Evolutionary conservation across 2,888 invertebrate species (phyloP).

Genomic region (Scaptomyza polygonia): DNA sequence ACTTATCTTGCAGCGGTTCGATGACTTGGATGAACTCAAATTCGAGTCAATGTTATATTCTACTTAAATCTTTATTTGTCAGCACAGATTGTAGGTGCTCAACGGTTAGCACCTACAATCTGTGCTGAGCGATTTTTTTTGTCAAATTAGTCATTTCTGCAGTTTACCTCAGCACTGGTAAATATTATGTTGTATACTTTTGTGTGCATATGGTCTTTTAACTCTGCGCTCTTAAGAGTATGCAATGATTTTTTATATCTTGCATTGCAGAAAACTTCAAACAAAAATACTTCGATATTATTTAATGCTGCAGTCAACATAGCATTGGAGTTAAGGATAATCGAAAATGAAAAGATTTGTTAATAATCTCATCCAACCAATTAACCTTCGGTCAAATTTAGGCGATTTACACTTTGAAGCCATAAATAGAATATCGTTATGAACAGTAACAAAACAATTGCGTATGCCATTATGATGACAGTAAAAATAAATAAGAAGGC

Average conservation of each 20-base stretch:
- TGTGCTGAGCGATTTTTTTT: conserved; percentile 9
- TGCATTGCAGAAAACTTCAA: neutral
- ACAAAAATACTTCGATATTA: neutral
- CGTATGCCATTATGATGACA: conserved; percentile 54
- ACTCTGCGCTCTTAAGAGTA: conserved; percentile 18
- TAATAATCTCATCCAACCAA: neutral
- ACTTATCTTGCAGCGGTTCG: conserved; percentile 8
- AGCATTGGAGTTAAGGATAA: neutral
- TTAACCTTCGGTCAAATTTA: neutral
- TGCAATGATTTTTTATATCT: conserved; percentile 14
- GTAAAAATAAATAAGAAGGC: conserved; percentile 48
- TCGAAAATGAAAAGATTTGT: neutral
- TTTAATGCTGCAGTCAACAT: neutral
- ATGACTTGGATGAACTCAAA: conserved; percentile 15
- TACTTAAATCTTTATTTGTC: no score
- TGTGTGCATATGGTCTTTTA: neutral
- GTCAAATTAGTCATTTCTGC: conserved; percentile 23
- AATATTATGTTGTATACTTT: conserved; percentile 32
- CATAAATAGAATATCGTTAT: neutral
- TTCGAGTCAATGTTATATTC: no score
- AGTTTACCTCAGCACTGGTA: neutral
- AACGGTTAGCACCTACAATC: no score
- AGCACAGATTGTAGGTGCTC: conserved; percentile 14
- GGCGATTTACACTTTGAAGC: neutral
- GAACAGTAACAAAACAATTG: conserved; percentile 31